phyloP scores from a whole-genome alignment of 1,140 invertebrate species.

The Cotesia glomerata region DNA sequence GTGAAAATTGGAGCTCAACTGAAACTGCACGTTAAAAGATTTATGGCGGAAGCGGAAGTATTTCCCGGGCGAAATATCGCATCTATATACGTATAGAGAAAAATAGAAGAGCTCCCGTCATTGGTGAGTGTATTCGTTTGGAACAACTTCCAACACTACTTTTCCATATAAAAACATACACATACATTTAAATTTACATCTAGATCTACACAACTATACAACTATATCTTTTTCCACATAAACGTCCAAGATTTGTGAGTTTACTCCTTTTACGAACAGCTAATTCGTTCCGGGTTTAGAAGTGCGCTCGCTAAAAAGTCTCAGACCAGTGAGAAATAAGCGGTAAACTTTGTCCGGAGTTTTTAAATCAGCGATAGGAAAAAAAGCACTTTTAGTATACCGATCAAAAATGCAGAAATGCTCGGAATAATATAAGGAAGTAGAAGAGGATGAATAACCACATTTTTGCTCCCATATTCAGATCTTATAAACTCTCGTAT shows the following conservation, averaged over 20 bases:
- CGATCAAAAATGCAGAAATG: neutral
- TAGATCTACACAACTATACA: neutral
- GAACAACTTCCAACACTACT: slow-evolving; percentile 50
- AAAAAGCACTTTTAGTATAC: neutral
- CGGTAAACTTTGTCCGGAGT: neutral
- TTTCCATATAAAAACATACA: slow-evolving; percentile 31
- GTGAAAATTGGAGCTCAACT: slow-evolving; percentile 47
- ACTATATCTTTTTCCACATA: slow-evolving; percentile 3
- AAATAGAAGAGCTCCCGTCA: slow-evolving; percentile 1
- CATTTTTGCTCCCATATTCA: neutral
- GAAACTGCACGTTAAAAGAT: slow-evolving; percentile 46
- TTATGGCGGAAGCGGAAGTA: slow-evolving; percentile 55
- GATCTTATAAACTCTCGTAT: neutral
- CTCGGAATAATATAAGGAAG: neutral
- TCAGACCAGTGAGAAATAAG: neutral
- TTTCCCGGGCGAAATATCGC: slow-evolving; percentile 53
- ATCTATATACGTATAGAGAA: too few relatives aligned
- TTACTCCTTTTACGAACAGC: slow-evolving; percentile 36
- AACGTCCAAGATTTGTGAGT: slow-evolving; percentile 51
- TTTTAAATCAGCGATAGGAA: neutral
- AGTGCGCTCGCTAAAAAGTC: neutral
- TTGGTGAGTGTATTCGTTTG: slow-evolving; percentile 48
- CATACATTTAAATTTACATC: neutral
- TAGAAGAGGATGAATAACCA: neutral
- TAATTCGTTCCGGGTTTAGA: slow-evolving; percentile 33